phyloP scores from a whole-genome alignment of 2,113 vertebrate genomes.

The Myrmecobius fasciatus region DNA sequence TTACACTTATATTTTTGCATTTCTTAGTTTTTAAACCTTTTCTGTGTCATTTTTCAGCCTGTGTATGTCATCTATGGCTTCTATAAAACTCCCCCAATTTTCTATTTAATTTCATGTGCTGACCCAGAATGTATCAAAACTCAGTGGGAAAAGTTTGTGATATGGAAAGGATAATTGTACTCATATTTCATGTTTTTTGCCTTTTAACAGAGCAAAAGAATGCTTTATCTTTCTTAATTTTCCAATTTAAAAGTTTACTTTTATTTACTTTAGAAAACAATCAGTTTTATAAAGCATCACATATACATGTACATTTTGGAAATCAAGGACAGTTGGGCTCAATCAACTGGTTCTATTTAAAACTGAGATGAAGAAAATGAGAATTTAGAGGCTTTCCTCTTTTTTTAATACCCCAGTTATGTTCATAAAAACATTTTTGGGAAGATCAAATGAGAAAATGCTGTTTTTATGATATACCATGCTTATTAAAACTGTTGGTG shows the following conservation, averaged over 20 bases:
- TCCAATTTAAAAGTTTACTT: background rate
- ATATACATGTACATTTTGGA: conserved; percentile 13
- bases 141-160: too few species aligned
- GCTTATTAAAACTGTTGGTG: conserved; percentile 10
- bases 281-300: background rate
- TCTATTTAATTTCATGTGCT: too few species aligned
- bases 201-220: background rate
- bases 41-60: too few species aligned
- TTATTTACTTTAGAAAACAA: background rate
- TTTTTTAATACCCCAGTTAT: background rate
- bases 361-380: background rate
- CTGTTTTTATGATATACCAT: background rate
- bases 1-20: too few species aligned
- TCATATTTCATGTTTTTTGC: background rate
- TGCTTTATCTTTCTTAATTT: conserved; percentile 26
- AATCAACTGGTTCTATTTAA: background rate
- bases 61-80: too few species aligned
- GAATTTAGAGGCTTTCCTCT: background rate
- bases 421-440: background rate
- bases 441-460: background rate
- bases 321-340: background rate
- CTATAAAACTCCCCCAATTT: too few species aligned
- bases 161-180: too few species aligned
- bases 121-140: too few species aligned
- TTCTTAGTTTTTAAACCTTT: too few species aligned